These are phyloP conservation scores for Mamestra brassicae DNA, from an alignment of 2,888 invertebrate species.

Conservation along the genomic window DNA sequence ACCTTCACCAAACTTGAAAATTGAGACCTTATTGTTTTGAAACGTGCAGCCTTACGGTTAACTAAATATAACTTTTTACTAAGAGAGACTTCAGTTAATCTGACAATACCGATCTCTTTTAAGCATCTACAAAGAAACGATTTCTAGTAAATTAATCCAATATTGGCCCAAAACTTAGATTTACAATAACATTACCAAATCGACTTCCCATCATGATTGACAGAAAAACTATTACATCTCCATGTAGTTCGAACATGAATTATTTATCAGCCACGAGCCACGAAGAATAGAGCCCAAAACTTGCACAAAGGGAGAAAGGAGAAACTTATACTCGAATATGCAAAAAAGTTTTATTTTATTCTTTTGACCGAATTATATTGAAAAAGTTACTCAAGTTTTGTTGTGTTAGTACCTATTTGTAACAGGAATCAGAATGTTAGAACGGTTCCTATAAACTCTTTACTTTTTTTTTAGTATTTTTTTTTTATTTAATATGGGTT, in stretches of 20 bases:
- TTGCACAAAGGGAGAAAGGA: constrained; percentile 52
- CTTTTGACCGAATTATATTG: constrained; percentile 56
- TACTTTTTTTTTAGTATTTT: no score
- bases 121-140: constrained; percentile 1
- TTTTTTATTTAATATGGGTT: no score
- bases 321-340: constrained; percentile 52
- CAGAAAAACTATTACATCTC: constrained; percentile 55
- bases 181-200: constrained; percentile 4
- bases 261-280: constrained; percentile 46
- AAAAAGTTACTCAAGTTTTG: constrained; percentile 44
- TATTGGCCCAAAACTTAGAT: constrained; percentile 6
- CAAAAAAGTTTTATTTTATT: constrained; percentile 60
- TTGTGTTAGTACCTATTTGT: constrained; percentile 36
- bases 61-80: not conserved
- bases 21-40: not conserved
- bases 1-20: not conserved
- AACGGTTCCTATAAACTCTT: not conserved
- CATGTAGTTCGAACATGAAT: constrained; percentile 58
- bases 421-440: not conserved
- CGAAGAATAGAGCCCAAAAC: constrained; percentile 49
- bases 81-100: no score
- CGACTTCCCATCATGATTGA: constrained; percentile 50
- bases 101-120: not conserved
- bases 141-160: constrained; percentile 17
- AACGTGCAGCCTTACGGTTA: not conserved